phyloP scores from a whole-genome alignment of 1,140 invertebrate species.

The Dreissena polymorpha region DNA sequence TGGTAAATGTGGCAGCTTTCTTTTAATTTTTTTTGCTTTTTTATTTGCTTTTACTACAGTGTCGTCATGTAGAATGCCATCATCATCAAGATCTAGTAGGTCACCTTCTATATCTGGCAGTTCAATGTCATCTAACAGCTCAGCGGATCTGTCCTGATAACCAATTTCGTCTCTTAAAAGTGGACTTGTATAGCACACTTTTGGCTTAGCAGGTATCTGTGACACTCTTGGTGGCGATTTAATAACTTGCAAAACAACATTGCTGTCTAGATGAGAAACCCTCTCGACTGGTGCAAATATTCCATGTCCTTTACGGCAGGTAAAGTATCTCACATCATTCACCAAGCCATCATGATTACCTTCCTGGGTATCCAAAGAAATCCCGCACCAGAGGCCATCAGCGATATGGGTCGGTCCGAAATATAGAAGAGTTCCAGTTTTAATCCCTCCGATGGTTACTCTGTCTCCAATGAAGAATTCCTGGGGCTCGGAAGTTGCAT shows the following conservation, averaged over 20 bases:
- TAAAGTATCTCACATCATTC: constrained; percentile 76
- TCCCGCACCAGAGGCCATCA: constrained; percentile 77
- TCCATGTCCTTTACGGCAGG: constrained; percentile 73
- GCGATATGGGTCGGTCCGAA: constrained; percentile 71
- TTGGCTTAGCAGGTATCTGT: constrained; percentile 39
- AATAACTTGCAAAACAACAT: constrained; percentile 15
- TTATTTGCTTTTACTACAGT: neutral
- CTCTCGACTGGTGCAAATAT: constrained; percentile 78
- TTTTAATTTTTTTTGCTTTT: constrained; percentile 17
- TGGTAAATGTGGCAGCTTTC: constrained; percentile 39
- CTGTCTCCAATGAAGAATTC: constrained; percentile 60
- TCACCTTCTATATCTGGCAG: constrained; percentile 29
- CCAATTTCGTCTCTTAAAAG: constrained; percentile 46
- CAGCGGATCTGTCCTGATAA: constrained; percentile 28
- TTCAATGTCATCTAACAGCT: constrained; percentile 27
- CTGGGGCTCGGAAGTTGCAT: constrained; percentile 11
- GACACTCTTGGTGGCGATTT: constrained; percentile 37
- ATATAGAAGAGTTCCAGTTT: constrained; percentile 69
- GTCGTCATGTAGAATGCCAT: constrained; percentile 47
- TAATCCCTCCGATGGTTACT: constrained; percentile 69
- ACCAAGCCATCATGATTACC: constrained; percentile 77
- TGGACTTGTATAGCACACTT: constrained; percentile 31
- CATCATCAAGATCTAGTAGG: constrained; percentile 42
- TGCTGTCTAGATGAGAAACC: constrained; percentile 59
- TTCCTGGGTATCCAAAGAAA: constrained; percentile 75